Conservation (phyloP, 2,113 vertebrate genomes). For the Pseudonaja textilis region DNA sequence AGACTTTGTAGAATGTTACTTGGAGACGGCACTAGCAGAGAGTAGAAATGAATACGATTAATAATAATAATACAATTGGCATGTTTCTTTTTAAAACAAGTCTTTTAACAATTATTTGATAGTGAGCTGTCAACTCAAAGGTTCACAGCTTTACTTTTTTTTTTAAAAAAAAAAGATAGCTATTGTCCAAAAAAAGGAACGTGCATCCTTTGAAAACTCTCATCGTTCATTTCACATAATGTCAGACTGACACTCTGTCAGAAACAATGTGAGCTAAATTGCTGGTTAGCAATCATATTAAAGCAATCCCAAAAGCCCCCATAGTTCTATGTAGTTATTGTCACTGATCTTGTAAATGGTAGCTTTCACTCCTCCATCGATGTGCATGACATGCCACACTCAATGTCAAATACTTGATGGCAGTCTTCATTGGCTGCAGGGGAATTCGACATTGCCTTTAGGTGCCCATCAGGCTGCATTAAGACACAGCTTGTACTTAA, state of each 20-base stretch:
- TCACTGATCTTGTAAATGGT: slow-evolving; percentile 84
- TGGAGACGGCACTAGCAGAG: background rate
- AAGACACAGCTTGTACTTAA: slow-evolving; percentile 41
- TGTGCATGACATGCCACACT: slow-evolving; percentile 80
- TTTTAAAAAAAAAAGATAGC: background rate
- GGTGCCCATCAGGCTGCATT: slow-evolving; percentile 73
- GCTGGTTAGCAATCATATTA: slow-evolving; percentile 84
- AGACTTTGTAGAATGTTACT: background rate
- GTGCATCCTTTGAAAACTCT: slow-evolving; percentile 49
- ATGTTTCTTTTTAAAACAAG: background rate
- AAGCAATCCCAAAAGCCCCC: slow-evolving; percentile 66
- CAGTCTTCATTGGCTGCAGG: slow-evolving; percentile 67
- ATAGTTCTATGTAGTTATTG: slow-evolving; percentile 65
- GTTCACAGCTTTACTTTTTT: slow-evolving; percentile 21
- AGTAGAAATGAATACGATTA: background rate
- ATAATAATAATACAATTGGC: background rate
- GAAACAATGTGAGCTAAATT: slow-evolving; percentile 75
- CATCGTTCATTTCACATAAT: slow-evolving; percentile 72
- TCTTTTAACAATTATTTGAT: background rate
- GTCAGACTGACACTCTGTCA: slow-evolving; percentile 83
- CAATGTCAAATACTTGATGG: slow-evolving; percentile 79
- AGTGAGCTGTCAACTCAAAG: slow-evolving; percentile 12
- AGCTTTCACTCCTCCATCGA: slow-evolving; percentile 79
- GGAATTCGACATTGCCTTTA: slow-evolving; percentile 74
- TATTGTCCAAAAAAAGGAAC: slow-evolving; percentile 28